These are phyloP conservation scores for Drosophila sp. DNA, from an alignment of 1,140 invertebrate species.

Conservation along the genomic window DNA sequence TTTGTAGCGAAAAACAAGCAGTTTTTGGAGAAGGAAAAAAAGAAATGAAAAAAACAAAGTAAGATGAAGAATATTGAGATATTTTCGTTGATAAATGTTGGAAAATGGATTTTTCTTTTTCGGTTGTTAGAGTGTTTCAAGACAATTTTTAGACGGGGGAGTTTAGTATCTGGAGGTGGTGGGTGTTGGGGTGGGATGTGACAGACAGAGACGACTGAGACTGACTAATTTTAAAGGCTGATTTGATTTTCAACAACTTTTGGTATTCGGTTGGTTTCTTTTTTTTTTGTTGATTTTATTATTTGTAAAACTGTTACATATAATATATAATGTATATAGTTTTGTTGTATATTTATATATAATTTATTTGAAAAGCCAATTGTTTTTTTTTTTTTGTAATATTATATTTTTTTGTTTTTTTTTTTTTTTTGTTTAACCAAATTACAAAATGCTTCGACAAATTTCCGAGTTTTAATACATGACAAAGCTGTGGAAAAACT, in stretches of 20 bases:
- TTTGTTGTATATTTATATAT: conserved; percentile 5
- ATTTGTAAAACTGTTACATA: conserved; percentile 66
- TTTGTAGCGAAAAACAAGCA: conserved; percentile 78
- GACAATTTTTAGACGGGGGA: not conserved
- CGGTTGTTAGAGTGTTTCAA: conserved; percentile 15
- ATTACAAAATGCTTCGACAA: conserved; percentile 4
- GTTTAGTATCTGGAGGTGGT: not conserved
- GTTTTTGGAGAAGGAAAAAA: conserved; percentile 80
- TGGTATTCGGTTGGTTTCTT: conserved; percentile 54
- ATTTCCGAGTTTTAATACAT: not conserved
- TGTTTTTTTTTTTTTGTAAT: conserved; percentile 2
- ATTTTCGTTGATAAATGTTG: conserved; percentile 54
- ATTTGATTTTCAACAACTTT: conserved; percentile 76
- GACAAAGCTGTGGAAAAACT: conserved; percentile 11
- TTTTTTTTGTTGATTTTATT: conserved; percentile 52
- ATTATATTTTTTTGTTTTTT: not conserved
- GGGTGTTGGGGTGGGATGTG: not conserved
- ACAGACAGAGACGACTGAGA: conserved; percentile 2
- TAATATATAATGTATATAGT: conserved; percentile 34
- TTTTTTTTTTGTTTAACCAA: not conserved
- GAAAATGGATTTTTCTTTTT: conserved; percentile 57
- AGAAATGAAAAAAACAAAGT: conserved; percentile 78
- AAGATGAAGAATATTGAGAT: conserved; percentile 76
- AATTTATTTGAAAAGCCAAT: conserved; percentile 12
- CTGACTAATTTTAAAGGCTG: conserved; percentile 44